Base-by-base conservation (phyloP, 1,140 invertebrate genomes). In the Drosophila ohnishii region DNA sequence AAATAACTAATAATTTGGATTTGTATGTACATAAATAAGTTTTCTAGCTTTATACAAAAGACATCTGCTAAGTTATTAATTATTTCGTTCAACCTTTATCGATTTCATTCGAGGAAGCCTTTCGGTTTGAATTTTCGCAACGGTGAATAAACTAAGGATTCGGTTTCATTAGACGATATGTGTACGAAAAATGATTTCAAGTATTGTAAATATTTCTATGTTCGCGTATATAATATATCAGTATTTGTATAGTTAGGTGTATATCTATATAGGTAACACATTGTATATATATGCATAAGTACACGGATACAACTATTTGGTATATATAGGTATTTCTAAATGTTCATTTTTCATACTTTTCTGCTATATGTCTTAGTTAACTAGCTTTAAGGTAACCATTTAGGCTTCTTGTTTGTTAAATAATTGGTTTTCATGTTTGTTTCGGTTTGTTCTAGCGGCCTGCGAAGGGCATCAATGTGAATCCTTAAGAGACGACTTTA, bases 391-490 rank as follows among this genome's bases (percentile, higher is more conserved):
- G 61, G 64, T 70, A 40, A 48, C 35, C 61, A 42, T n/a, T 28
- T 50, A 1, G 19, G 64, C 34, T 56, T 22, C 47, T 25, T 35
- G 30, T 53, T 62, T 48, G 59, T 37, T 61, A 42, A 28, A 19
- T 65, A 66, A 75, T 66, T 75, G 53, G 51, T 39, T 50, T 35
- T 40, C 40, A 8, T 39, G n/a, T 42, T 51, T 51, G 32, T 64
- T 55, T 57, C 19, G 34, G 35, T 78, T 73, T 76, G 50, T 86
- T 90, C 64, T 90, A 90, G 87, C 87, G 87, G 86, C 82, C 87
- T 78, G 78, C 80, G 87, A 90, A 90, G 86, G 86, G 79, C 87
- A 80, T 90, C 67, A 57, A 56, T 71, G 62, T 67, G 59, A 62
- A 61, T 73, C 66, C 53, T 67, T 48, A 44, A 42, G 77, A 69